Conservation (phyloP, 37 sponge, comb jelly and placozoan species). For the Halisarca cf. caerulea region DNA sequence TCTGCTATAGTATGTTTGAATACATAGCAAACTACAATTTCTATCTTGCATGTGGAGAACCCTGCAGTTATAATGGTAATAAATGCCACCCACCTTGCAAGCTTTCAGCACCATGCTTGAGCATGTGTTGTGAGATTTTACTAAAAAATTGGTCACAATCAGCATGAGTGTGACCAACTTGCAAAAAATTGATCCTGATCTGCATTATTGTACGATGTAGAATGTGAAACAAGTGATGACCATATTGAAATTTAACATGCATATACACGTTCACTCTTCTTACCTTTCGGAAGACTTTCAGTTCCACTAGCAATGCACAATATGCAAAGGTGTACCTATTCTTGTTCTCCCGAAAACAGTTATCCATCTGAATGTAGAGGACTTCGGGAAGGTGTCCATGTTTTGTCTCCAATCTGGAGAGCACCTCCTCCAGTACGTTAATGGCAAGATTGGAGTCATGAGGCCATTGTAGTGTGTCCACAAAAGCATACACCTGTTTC, state of each 20-base stretch:
- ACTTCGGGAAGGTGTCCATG: neutral
- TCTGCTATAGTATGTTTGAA: too few relatives aligned
- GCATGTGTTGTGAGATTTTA: neutral
- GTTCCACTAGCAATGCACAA: constrained; percentile 18
- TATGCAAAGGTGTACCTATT: constrained; percentile 16
- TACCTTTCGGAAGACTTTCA: constrained; percentile 22
- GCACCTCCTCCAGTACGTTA: constrained; percentile 19
- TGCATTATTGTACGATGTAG: neutral
- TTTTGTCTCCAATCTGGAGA: neutral
- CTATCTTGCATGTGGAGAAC: too few relatives aligned
- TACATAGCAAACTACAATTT: too few relatives aligned
- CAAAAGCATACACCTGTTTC: neutral
- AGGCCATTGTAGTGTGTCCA: constrained; percentile 50
- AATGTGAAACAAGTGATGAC: too few relatives aligned
- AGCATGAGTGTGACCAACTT: constrained; percentile 2
- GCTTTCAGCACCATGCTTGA: neutral
- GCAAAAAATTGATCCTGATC: constrained; percentile 10
- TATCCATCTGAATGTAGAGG: constrained; percentile 17
- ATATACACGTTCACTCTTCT: neutral
- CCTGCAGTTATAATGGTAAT: too few relatives aligned
- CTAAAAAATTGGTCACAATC: neutral
- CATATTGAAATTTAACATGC: too few relatives aligned
- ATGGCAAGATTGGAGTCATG: constrained; percentile 62
- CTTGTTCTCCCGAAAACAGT: constrained; percentile 41
- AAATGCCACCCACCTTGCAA: neutral